Evolutionary conservation across 2,888 invertebrate species (phyloP), one percentile per base, ranked within the genome.

Genomic region (Bimastos eiseni): DNA sequence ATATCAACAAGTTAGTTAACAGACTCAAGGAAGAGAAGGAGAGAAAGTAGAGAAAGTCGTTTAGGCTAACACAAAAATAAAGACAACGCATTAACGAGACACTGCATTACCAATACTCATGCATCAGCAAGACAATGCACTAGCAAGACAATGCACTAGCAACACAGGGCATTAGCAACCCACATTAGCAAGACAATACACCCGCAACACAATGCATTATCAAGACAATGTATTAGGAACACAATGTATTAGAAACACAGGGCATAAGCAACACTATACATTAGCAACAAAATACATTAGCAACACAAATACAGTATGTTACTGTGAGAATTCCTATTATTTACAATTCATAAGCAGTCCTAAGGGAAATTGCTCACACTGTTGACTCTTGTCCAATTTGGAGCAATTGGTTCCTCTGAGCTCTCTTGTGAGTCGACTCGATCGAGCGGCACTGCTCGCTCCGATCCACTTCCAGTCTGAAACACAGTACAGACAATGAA

Each of bases 391-490:
- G 89, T 44, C 92, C 92, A 92, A 49, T 88, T 89, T 44, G 92
- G 92, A 30, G 90, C 90, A n/a, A 86, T 88, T 24, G 90, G 91
- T 36, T 94, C 94, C 91, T 94, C 94, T 90, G 94, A 93, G 91
- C 94, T 93, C 97, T 98, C 97, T 94, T 97, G 97, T n/a, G 97
- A 97, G 94, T 97, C 97, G 11, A 97, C 96, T 90, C 97, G 96
- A 91, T 95, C 95, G 30, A 97, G 97, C 55, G 97, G 96, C 38
- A 90, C 36, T 15, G 90, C 24, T 15, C 88, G 38, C n/a, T 91
- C 91, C 6, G 83, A 90, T 33, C 91, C 89, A 88, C 89, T 89
- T 86, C 86, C 86, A 86, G 86, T 86, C 86, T 86, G 86, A 36
- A 86, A 86, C 70, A 70, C 8, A n/a, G 5, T 0, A 70, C 6